phyloP scores from a whole-genome alignment of 2,888 invertebrate species.

The Omphaloscelis lunosa region DNA sequence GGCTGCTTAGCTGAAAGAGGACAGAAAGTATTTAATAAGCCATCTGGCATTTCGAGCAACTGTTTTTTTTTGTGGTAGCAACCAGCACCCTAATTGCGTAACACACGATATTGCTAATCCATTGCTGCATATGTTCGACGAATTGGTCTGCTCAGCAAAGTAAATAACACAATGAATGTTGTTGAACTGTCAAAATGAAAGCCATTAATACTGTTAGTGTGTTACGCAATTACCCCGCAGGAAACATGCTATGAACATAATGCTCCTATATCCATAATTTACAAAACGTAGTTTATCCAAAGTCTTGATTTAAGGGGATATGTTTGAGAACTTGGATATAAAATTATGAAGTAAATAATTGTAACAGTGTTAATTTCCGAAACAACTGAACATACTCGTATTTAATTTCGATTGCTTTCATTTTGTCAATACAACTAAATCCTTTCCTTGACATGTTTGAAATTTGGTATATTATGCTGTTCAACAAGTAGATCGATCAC shows the following conservation, averaged over 20 bases:
- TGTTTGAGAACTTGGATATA: not conserved
- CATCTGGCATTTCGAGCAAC: not conserved
- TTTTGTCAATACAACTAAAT: not conserved
- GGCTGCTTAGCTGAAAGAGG: constrained; percentile 88
- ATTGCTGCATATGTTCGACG: too few relatives aligned
- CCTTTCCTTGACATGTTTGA: not conserved
- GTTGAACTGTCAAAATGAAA: too few relatives aligned
- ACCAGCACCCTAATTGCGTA: not conserved
- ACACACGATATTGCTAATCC: too few relatives aligned
- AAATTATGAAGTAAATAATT: not conserved
- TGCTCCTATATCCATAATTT: not conserved
- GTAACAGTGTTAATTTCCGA: not conserved
- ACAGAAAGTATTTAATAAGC: not conserved
- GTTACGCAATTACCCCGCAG: too few relatives aligned
- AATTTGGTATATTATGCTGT: not conserved
- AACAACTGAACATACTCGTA: not conserved
- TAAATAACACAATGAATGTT: too few relatives aligned
- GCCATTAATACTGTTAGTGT: too few relatives aligned
- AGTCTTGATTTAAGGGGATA: not conserved
- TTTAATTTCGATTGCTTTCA: not conserved
- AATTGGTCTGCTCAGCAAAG: too few relatives aligned
- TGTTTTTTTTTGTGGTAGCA: not conserved
- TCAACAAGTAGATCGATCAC: not conserved
- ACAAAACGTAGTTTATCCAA: not conserved
- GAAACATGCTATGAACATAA: not conserved